A percentile compares a stretch with the other conserved stretches of the same genome.
Evolutionary conservation across 2,797 vertebrate species (phyloP).

Genomic region (Lutjanus campechanus): DNA sequence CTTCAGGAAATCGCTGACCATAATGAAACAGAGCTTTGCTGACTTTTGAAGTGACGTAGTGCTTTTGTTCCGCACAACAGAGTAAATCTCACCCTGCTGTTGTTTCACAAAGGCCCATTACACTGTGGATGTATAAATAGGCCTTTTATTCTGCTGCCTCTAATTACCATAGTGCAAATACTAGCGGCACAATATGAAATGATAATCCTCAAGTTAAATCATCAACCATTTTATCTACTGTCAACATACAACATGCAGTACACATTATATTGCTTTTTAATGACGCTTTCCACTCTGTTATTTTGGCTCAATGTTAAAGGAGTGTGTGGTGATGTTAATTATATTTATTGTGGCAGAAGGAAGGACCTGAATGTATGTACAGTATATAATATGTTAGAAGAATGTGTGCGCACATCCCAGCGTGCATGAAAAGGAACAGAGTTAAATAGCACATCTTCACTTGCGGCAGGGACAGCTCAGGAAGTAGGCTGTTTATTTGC

Average conservation of each 20-base stretch:
- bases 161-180: conserved; percentile 69
- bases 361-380: conserved; percentile 24
- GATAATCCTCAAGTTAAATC: conserved; percentile 61
- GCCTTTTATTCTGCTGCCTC: conserved; percentile 61
- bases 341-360: conserved; percentile 53
- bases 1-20: conserved; percentile 86
- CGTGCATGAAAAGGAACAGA: conserved; percentile 32
- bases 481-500: conserved; percentile 82
- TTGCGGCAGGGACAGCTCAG: conserved; percentile 66
- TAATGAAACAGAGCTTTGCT: conserved; percentile 81
- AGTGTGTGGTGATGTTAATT: conserved; percentile 52
- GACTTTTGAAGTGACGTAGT: conserved; percentile 80
- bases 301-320: conserved; percentile 43
- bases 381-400: conserved; percentile 47
- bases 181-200: conserved; percentile 50
- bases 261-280: conserved; percentile 52
- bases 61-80: conserved; percentile 75
- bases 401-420: conserved; percentile 58
- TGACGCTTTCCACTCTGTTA: conserved; percentile 41
- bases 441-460: conserved; percentile 66
- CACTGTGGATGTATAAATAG: conserved; percentile 53
- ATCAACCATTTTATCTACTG: conserved; percentile 64
- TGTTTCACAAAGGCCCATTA: conserved; percentile 72
- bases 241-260: conserved; percentile 57
- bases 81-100: conserved; percentile 75